These are phyloP conservation scores for Symphodus melops DNA, from an alignment of 2,113 vertebrate species.

Conservation along the genomic window DNA sequence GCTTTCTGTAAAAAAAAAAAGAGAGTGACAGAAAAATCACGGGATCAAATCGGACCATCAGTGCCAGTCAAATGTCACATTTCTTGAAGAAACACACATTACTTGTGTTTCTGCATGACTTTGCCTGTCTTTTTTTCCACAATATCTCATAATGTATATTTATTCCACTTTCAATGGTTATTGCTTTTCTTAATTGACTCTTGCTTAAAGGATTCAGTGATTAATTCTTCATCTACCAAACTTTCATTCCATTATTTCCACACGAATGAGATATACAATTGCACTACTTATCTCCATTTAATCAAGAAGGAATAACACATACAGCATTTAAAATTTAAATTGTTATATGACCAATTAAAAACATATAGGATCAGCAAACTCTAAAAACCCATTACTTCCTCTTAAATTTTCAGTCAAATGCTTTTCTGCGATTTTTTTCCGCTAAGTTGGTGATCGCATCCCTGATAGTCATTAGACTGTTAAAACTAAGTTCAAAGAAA, in stretches of 20 bases:
- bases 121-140: neutral
- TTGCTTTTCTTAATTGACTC: constrained; percentile 32
- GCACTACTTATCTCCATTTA: constrained; percentile 1
- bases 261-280: constrained; percentile 30
- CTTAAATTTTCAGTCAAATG: constrained; percentile 22
- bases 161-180: constrained; percentile 7
- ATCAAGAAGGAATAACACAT: constrained; percentile 1
- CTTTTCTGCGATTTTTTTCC: constrained; percentile 9
- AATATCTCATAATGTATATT: neutral
- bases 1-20: constrained; percentile 60
- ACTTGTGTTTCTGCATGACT: constrained; percentile 5
- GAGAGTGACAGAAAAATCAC: constrained; percentile 44
- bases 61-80: constrained; percentile 54
- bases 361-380: constrained; percentile 41
- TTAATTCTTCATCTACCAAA: constrained; percentile 40
- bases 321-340: no score
- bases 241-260: constrained; percentile 32
- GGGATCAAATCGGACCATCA: constrained; percentile 33
- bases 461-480: neutral
- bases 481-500: constrained; percentile 18
- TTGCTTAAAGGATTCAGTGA: constrained; percentile 25
- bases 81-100: constrained; percentile 48
- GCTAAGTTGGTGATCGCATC: constrained; percentile 10
- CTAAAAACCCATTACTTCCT: constrained; percentile 17
- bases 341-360: constrained; percentile 38